These are phyloP conservation scores for Lathronympha strigana DNA, from an alignment of 2,888 invertebrate genomes.

Conservation along the genomic window DNA sequence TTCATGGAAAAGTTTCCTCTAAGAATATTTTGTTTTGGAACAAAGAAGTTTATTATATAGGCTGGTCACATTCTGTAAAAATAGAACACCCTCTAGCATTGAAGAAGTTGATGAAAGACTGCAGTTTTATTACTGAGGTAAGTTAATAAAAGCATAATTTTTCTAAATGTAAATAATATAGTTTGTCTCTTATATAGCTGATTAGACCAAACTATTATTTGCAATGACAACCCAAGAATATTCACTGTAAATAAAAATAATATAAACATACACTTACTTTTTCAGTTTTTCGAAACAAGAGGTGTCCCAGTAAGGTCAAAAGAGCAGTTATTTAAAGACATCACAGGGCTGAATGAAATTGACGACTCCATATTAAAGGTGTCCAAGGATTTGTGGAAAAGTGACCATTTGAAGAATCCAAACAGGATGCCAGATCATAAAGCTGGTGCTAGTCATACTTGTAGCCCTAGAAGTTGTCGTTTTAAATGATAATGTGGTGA, in stretches of 20 bases:
- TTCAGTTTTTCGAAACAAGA: conserved; percentile 23
- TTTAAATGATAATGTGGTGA: not conserved
- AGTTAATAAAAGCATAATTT: not conserved
- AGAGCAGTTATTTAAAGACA: conserved; percentile 15
- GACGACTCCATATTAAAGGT: not conserved
- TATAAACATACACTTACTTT: conserved; percentile 2
- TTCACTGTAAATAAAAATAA: too few relatives aligned
- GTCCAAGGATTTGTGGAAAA: conserved; percentile 9
- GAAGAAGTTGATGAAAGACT: conserved; percentile 31
- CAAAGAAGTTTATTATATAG: not conserved
- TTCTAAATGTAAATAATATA: too few relatives aligned
- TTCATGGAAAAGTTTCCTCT: conserved; percentile 19
- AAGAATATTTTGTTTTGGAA: conserved; percentile 10
- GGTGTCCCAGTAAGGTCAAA: not conserved
- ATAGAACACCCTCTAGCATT: conserved; percentile 17
- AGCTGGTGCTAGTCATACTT: not conserved
- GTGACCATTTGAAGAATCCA: conserved; percentile 13
- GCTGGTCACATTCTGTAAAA: conserved; percentile 31
- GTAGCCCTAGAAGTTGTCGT: not conserved
- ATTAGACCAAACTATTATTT: too few relatives aligned
- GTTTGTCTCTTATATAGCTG: too few relatives aligned
- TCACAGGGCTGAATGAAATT: conserved; percentile 15
- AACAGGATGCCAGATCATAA: conserved; percentile 20
- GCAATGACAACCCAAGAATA: too few relatives aligned
- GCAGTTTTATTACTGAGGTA: conserved; percentile 23